Conservation (phyloP, 1,140 invertebrate genomes). For the Macrosteles quadrilineatus region DNA sequence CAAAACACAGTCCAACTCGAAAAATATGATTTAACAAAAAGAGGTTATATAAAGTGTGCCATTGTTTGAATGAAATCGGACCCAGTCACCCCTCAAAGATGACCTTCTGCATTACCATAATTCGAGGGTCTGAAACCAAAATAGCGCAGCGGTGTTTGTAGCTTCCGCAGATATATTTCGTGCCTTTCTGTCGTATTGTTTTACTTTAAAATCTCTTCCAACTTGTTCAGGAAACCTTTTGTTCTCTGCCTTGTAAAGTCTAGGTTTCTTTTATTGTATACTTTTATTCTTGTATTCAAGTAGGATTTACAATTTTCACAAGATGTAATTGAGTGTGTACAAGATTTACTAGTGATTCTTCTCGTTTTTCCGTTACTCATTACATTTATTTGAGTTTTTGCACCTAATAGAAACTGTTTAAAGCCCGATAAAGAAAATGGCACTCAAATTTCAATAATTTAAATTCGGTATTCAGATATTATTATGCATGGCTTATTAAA, state of each 20-base stretch:
- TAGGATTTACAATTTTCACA: not conserved
- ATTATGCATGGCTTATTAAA: too few species aligned
- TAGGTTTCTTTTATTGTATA: too few species aligned
- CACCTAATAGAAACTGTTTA: too few species aligned
- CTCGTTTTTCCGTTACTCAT: not conserved
- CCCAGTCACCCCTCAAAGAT: not conserved
- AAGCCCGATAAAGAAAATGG: too few species aligned
- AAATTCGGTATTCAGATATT: too few species aligned
- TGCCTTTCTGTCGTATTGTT: conserved; percentile 10
- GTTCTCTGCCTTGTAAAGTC: not conserved
- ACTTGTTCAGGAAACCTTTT: conserved; percentile 12
- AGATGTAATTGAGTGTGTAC: not conserved
- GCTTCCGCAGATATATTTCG: conserved; percentile 3
- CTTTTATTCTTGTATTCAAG: not conserved
- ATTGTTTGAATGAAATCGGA: too few species aligned
- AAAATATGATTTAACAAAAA: too few species aligned
- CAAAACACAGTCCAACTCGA: too few species aligned
- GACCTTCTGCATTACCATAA: conserved; percentile 19
- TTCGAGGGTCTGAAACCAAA: conserved; percentile 14
- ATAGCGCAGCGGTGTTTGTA: not conserved
- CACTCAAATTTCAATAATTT: too few species aligned
- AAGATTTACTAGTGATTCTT: not conserved
- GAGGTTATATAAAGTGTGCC: too few species aligned
- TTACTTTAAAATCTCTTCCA: conserved; percentile 16
- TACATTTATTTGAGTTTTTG: too few species aligned